Percentiles rank a stretch among this genome's conserved stretches.
These are phyloP conservation scores for Dendrocincla fuliginosa DNA, from an alignment of 2,797 vertebrate genomes.

Conservation along the genomic window DNA sequence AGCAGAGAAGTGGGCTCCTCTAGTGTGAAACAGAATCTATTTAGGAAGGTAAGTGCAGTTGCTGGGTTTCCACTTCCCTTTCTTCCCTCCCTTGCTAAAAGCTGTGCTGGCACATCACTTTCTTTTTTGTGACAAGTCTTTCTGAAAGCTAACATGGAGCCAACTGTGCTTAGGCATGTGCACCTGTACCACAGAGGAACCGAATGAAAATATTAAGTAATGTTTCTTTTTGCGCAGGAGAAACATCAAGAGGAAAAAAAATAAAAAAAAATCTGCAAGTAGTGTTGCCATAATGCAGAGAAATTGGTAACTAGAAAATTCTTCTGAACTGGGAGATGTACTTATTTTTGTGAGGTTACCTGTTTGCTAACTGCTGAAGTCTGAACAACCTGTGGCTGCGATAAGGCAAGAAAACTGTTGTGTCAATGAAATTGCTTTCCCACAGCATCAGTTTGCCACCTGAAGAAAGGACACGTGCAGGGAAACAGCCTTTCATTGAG, in stretches of 20 bases:
- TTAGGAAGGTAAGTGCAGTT: not conserved
- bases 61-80: not conserved
- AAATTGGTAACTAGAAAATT: not conserved
- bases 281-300: not conserved
- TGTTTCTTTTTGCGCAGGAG: not conserved
- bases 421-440: not conserved
- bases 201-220: not conserved
- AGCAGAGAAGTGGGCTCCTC: not conserved
- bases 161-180: not conserved
- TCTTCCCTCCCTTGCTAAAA: not conserved
- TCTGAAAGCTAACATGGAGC: not conserved
- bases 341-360: not conserved
- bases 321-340: not conserved
- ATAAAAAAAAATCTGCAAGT: not conserved
- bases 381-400: not conserved
- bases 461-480: not conserved
- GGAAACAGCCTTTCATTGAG: not conserved
- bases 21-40: not conserved
- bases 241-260: not conserved
- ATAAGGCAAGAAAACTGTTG: not conserved
- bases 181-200: conserved; percentile 14
- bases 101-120: not conserved
- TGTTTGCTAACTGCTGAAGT: not conserved
- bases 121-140: not conserved
- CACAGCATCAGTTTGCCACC: not conserved